These are phyloP conservation scores for Xestia xanthographa DNA, from an alignment of 2,888 invertebrate genomes.

Conservation along the genomic window DNA sequence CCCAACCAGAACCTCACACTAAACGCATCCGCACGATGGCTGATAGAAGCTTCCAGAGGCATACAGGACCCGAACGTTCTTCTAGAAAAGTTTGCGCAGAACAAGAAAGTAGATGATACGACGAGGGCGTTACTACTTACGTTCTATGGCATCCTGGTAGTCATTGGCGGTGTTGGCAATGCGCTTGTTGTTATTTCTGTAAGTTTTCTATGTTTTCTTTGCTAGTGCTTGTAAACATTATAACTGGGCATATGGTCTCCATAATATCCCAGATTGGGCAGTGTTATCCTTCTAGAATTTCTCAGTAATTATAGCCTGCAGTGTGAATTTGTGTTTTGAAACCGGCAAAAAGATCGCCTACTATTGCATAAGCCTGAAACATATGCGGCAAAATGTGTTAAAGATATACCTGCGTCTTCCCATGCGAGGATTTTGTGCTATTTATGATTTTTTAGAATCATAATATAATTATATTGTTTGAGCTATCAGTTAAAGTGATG, in stretches of 20 bases:
- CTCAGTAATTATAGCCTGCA: not conserved
- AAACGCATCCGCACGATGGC: slow-evolving; percentile 85
- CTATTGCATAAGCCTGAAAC: not conserved
- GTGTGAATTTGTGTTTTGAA: not conserved
- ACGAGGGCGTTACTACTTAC: slow-evolving; percentile 92
- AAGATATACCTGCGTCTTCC: not conserved
- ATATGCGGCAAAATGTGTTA: not conserved
- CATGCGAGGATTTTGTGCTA: not conserved
- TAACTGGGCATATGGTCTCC: too few relatives aligned
- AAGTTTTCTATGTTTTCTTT: slow-evolving; percentile 69
- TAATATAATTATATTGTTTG: not conserved
- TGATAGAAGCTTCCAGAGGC: slow-evolving; percentile 85
- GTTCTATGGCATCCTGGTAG: slow-evolving; percentile 94
- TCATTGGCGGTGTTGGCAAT: slow-evolving; percentile 96
- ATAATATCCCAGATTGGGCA: not conserved
- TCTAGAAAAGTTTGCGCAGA: slow-evolving; percentile 92
- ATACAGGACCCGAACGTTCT: slow-evolving; percentile 86
- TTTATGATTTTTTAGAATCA: not conserved
- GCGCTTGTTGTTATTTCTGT: slow-evolving; percentile 94
- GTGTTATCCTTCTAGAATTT: not conserved
- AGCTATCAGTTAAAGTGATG: not conserved
- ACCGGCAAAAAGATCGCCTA: not conserved
- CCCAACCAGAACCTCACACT: slow-evolving; percentile 83
- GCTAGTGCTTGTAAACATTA: not conserved
- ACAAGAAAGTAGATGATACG: slow-evolving; percentile 93